Base-by-base conservation (phyloP, 2,797 vertebrate species). In the Euphonia xanthogaster region DNA sequence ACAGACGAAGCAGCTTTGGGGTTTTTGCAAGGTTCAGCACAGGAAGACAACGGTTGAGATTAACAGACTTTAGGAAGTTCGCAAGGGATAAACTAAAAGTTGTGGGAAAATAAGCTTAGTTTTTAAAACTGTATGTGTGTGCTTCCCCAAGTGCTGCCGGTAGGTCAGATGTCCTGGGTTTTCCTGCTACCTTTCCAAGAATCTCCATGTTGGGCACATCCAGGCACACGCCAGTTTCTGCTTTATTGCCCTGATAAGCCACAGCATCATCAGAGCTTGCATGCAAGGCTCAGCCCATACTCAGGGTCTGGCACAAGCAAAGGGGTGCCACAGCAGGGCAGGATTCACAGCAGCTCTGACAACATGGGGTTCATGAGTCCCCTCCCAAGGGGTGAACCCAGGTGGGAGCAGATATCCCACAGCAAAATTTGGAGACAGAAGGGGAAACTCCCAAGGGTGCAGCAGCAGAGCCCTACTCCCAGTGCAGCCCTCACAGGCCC, bases 41-140 rank as follows among this genome's bases (percentile, higher is more conserved):
- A 95, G 92, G 96, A 96, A 97, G 91, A 33, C 50, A 90, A 86
- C 61, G 2, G 93, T 95, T 96, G 61, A 71, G 47, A 45, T 67
- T 45, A 91, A 67, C 61, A 67, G 74, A 4, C 1, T 33, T 68
- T 91, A 91, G 81, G 81, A 96, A 93, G 94, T 87, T 95, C 54
- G 44, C 1, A 19, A 86, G 22, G 86, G 61, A 91, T 57, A 85
- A 53, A 40, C 47, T 20, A 71, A 37, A 88, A 91, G 65, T 30
- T 35, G 17, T 51, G 70, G 39, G 12, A 24, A 84, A 91, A 10
- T 3, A 10, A 86, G 33, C 76, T 85, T 6, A 60, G 60, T 30
- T 91, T 90, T 71, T n/a, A n/a, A 74, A 77, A 55, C 21, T 10
- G 45, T 2, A 0, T 5, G 4, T 0, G 1, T 1, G 16, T 37